Base-by-base conservation (phyloP, 2,113 vertebrate species). In the Prinia subflava region DNA sequence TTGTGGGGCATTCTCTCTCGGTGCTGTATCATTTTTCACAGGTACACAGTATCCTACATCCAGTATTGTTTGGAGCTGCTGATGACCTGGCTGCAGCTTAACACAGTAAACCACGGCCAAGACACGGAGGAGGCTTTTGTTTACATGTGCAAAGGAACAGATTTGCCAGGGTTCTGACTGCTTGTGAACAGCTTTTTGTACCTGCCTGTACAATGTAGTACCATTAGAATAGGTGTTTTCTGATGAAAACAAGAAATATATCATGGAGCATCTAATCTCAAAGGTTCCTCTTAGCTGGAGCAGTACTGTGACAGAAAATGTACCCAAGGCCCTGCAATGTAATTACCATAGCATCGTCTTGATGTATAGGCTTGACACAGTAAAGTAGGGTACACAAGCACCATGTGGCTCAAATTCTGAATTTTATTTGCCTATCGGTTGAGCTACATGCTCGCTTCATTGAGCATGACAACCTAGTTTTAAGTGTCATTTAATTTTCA, bases 401-500 rank as follows among this genome's bases (percentile, higher is more conserved):
- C 97, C 97, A 98, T 98, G 98, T 97, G 97, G 97, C 96, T 98
- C 96, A 98, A 98, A 97, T 97, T 97, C 97, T 97, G 97, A 98
- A 97, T 98, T 98, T 98, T 98, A 98, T 98, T 98, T 98, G 96
- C 97, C 98, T 95, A 97, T 98, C 86, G 97, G 97, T 97, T 98
- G 98, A 98, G 97, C 97, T 97, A 98, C 98, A 98, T 97, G 97
- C 98, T 98, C 92, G 98, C 99, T 99, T 99, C 98, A 99, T 98
- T 98, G 98, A 99, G 99, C 99, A 98, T 99, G 99, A 99, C 99
- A 99, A 99, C 98, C 99, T 98, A 98, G 98, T 99, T 99, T 99
- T 99, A 99, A 99, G 99, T 99, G 99, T 99, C 99, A 99, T 99
- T 99, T 99, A 99, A 99, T 99, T 99, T 99, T 99, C 99, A 99